A percentile compares a stretch with the other conserved stretches of the same genome.
Conservation (phyloP, 2,113 vertebrate genomes). For the Panthera uncia region DNA sequence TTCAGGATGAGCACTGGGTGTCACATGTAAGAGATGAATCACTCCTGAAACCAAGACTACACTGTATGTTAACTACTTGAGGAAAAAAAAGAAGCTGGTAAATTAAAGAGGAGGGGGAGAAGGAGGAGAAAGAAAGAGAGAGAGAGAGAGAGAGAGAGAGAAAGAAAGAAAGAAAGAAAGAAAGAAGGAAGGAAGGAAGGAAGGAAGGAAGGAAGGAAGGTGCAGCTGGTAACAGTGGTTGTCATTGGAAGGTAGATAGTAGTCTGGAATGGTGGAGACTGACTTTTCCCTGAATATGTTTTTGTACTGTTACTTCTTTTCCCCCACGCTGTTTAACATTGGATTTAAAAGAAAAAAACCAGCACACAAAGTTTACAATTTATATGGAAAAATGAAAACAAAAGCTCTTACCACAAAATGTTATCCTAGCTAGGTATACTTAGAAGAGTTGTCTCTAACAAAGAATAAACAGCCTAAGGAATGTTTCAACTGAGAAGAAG, state of each 20-base stretch:
- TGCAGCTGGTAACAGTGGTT: not conserved
- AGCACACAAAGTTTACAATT: not conserved
- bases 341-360: not conserved
- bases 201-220: too few relatives aligned
- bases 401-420: not conserved
- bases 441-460: not conserved
- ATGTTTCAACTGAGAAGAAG: not conserved
- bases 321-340: not conserved
- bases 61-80: too few relatives aligned
- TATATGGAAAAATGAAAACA: not conserved
- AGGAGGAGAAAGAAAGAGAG: accelerated
- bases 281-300: not conserved
- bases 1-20: too few relatives aligned
- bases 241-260: not conserved
- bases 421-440: not conserved
- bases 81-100: too few relatives aligned
- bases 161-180: too few relatives aligned
- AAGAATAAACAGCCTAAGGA: not conserved
- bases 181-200: too few relatives aligned
- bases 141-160: accelerated
- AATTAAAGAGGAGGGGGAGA: too few relatives aligned
- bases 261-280: not conserved
- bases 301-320: not conserved
- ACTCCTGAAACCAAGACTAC: too few relatives aligned
- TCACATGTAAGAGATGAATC: too few relatives aligned